These are phyloP conservation scores for Anarsia innoxiella DNA, from an alignment of 2,888 invertebrate genomes.

Conservation along the genomic window DNA sequence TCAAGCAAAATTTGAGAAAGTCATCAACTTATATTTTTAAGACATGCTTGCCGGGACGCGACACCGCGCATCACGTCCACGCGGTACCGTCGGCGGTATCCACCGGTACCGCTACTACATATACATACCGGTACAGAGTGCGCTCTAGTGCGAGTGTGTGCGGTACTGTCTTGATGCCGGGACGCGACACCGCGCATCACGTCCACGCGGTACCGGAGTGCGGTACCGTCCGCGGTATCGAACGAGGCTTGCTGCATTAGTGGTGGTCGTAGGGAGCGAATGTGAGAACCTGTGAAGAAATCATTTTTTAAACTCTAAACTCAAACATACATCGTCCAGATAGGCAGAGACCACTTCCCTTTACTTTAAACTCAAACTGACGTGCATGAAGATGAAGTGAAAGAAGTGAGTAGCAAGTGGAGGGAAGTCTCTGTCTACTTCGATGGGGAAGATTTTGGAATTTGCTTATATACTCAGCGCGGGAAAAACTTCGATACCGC, in stretches of 20 bases:
- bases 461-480: no score
- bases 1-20: no score
- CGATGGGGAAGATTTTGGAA: no score
- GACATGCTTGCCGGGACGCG: neutral
- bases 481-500: no score
- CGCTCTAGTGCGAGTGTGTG: neutral
- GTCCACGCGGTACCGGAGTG: conserved; percentile 83
- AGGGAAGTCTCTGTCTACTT: no score
- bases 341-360: no score
- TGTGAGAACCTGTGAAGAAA: conserved; percentile 41
- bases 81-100: conserved; percentile 80
- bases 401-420: no score
- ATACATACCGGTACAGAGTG: conserved; percentile 1
- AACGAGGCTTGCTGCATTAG: conserved; percentile 90
- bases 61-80: conserved; percentile 88
- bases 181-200: conserved; percentile 80
- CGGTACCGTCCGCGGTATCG: conserved; percentile 85
- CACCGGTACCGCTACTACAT: conserved; percentile 65
- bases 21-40: no score
- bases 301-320: no score
- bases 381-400: no score
- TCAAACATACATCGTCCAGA: no score
- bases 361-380: no score
- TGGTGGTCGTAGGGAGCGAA: conserved; percentile 82
- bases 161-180: neutral